These are phyloP conservation scores for Morbakka virulenta DNA, from an alignment of 30 jellyfish, hydroid and myxozoan species.

Conservation along the genomic window DNA sequence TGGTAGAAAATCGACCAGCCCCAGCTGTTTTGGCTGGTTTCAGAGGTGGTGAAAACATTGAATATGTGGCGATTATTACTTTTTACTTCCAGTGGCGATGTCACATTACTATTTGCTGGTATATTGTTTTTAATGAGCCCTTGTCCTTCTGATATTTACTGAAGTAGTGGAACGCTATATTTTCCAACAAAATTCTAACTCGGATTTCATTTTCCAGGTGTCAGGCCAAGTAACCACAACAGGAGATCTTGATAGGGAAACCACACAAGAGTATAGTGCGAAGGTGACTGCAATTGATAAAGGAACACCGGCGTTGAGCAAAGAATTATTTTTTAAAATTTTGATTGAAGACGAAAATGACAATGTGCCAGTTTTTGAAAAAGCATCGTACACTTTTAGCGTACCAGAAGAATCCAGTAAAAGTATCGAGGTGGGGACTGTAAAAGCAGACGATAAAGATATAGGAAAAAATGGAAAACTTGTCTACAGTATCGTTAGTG, in stretches of 20 bases:
- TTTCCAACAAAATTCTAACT: no score
- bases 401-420: slow-evolving; percentile 36
- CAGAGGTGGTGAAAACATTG: no score
- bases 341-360: slow-evolving; percentile 59
- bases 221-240: slow-evolving; percentile 44
- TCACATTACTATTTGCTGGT: no score
- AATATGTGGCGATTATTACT: no score
- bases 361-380: slow-evolving; percentile 63
- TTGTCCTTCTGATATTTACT: no score
- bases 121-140: no score
- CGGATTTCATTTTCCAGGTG: slow-evolving; percentile 23
- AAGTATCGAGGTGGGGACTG: slow-evolving; percentile 19
- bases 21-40: no score
- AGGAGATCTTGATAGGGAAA: slow-evolving; percentile 28
- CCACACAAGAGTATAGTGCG: slow-evolving; percentile 5
- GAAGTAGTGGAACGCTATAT: no score
- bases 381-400: slow-evolving; percentile 27
- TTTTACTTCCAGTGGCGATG: no score
- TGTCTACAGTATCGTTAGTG: no score
- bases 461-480: slow-evolving; percentile 30
- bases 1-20: no score
- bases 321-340: neutral
- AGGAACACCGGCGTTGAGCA: slow-evolving; percentile 26
- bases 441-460: slow-evolving; percentile 49
- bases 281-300: slow-evolving; percentile 44